phyloP scores from a whole-genome alignment of 2,888 invertebrate species.

The Eupithecia abbreviata region DNA sequence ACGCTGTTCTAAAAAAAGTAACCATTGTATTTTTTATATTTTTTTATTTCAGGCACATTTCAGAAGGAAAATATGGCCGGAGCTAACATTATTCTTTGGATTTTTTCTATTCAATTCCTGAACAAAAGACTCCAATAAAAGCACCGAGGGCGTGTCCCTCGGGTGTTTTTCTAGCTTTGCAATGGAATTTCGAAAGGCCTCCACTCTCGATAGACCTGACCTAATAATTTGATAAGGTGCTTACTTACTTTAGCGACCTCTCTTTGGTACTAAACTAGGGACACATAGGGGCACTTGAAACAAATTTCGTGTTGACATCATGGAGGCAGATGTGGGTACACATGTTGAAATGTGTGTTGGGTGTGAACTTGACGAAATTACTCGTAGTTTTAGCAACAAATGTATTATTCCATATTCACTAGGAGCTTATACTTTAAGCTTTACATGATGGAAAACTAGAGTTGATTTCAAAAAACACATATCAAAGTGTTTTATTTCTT shows the following conservation, averaged over 20 bases:
- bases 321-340: neutral
- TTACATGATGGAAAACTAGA: neutral
- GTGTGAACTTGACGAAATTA: neutral
- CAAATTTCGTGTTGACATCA: neutral
- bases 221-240: constrained; percentile 20
- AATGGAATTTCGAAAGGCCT: constrained; percentile 31
- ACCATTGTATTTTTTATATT: neutral
- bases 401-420: neutral
- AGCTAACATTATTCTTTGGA: neutral
- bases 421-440: neutral
- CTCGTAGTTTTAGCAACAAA: neutral
- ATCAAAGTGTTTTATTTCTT: neutral
- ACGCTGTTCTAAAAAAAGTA: neutral
- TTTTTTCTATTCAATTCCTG: constrained; percentile 20
- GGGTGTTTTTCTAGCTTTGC: constrained; percentile 25
- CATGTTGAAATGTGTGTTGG: neutral
- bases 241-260: neutral
- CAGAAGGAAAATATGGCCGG: neutral
- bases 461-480: neutral
- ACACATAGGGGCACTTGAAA: constrained; percentile 3
- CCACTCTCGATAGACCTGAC: constrained; percentile 16
- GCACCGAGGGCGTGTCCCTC: constrained; percentile 13
- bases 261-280: neutral
- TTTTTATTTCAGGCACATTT: neutral
- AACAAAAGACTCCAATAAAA: constrained; percentile 23